Conservation (phyloP, 2,888 invertebrate genomes). For the Cremastinae sp. region DNA sequence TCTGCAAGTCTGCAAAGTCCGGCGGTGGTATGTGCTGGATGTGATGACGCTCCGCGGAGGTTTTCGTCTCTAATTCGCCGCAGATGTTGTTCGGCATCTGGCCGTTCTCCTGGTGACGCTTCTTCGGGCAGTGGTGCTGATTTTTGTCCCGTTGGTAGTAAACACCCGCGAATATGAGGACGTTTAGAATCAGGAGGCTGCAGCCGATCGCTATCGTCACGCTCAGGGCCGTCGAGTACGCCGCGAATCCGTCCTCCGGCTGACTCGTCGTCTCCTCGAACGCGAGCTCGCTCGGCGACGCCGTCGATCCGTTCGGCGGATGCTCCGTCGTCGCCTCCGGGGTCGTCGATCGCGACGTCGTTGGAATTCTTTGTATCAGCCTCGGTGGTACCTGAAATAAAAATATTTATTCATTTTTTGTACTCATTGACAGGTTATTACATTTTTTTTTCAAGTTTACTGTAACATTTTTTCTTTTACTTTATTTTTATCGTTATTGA, state of each 20-base stretch:
- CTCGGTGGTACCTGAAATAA: slow-evolving; percentile 76
- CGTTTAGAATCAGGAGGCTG: slow-evolving; percentile 93
- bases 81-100: slow-evolving; percentile 95
- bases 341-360: slow-evolving; percentile 73
- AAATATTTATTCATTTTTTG: too few species aligned
- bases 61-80: slow-evolving; percentile 89
- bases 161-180: slow-evolving; percentile 95
- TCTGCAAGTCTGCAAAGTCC: slow-evolving; percentile 90
- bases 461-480: background rate
- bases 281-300: slow-evolving; percentile 73
- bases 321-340: slow-evolving; percentile 73
- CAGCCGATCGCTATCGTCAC: slow-evolving; percentile 97
- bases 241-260: slow-evolving; percentile 93
- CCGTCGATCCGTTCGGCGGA: slow-evolving; percentile 69
- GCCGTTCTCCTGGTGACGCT: slow-evolving; percentile 89
- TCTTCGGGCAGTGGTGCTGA: slow-evolving; percentile 82
- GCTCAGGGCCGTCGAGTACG: slow-evolving; percentile 94
- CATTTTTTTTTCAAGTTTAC: background rate
- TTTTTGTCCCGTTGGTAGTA: slow-evolving; percentile 96
- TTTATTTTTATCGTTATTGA: too few species aligned
- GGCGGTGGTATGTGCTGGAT: slow-evolving; percentile 91
- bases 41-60: slow-evolving; percentile 89
- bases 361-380: slow-evolving; percentile 77
- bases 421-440: background rate
- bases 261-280: slow-evolving; percentile 76